Percentiles rank a stretch among this genome's conserved stretches.
Conservation (phyloP, 2,888 invertebrate species). For the Elegia similella region DNA sequence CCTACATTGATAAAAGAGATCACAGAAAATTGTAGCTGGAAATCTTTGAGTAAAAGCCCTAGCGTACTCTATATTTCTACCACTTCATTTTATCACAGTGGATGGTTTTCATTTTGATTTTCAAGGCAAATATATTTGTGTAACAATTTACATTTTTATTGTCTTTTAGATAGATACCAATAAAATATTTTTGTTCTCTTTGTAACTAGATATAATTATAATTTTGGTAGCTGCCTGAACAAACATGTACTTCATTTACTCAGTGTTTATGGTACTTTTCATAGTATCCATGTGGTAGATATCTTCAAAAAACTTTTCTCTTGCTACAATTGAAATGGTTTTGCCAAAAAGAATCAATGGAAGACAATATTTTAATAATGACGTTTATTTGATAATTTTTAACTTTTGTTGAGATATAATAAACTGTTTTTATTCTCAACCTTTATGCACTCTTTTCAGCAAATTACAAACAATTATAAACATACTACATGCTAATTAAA, state of each 20-base stretch:
- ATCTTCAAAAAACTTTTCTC: conserved; percentile 47
- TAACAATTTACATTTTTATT: conserved; percentile 56
- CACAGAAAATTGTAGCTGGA: conserved; percentile 83
- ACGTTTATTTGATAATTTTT: conserved; percentile 17
- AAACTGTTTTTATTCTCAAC: conserved; percentile 42
- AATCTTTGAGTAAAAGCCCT: conserved; percentile 78
- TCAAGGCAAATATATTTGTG: conserved; percentile 62
- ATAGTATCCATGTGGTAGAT: conserved; percentile 53
- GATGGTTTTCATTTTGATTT: conserved; percentile 59
- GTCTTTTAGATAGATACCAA: conserved; percentile 45
- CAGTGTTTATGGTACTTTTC: not conserved
- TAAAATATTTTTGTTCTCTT: conserved; percentile 12
- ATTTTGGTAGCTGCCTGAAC: conserved; percentile 40
- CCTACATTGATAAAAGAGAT: conserved; percentile 81
- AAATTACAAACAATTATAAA: conserved; percentile 56
- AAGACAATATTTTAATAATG: conserved; percentile 59
- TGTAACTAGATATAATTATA: conserved; percentile 16
- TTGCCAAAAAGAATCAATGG: conserved; percentile 73
- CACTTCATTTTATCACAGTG: conserved; percentile 79
- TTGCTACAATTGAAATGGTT: conserved; percentile 72
- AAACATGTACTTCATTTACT: not conserved
- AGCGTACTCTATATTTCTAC: conserved; percentile 72
- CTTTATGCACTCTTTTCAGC: conserved; percentile 55
- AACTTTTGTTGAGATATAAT: conserved; percentile 30
- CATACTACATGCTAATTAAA: conserved; percentile 67